Percentiles rank a stretch among this genome's conserved stretches.
phyloP scores from a whole-genome alignment of 2,888 invertebrate species.

The Athalia rosae region DNA sequence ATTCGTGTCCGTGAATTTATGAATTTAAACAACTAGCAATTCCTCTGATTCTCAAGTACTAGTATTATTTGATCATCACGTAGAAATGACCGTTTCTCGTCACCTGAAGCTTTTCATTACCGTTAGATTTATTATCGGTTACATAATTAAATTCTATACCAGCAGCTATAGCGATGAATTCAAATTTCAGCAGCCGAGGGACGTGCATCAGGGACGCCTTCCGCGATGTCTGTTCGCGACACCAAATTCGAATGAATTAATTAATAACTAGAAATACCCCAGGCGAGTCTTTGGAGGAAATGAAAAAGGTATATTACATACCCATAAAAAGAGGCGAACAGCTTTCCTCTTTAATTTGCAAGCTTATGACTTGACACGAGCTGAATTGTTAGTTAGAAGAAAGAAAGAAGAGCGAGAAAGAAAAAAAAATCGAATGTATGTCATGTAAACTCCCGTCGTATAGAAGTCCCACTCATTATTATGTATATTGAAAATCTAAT shows the following conservation, averaged over 20 bases:
- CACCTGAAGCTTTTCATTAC: neutral
- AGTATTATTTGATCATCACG: too few relatives aligned
- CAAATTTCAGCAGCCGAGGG: slow-evolving; percentile 53
- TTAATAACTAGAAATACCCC: slow-evolving; percentile 52
- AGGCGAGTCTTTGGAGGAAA: slow-evolving; percentile 12
- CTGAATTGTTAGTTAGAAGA: too few relatives aligned
- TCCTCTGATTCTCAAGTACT: too few relatives aligned
- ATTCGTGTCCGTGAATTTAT: too few relatives aligned
- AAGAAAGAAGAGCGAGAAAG: too few relatives aligned
- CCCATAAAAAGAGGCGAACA: too few relatives aligned
- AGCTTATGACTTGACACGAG: too few relatives aligned
- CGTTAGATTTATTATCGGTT: slow-evolving; percentile 49
- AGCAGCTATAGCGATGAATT: slow-evolving; percentile 56
- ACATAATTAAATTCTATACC: slow-evolving; percentile 54
- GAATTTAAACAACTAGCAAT: too few relatives aligned
- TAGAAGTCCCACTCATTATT: too few relatives aligned
- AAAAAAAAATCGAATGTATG: neutral
- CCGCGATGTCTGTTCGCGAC: slow-evolving; percentile 33
- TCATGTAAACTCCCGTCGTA: neutral
- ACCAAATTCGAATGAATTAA: slow-evolving; percentile 61
- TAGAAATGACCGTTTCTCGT: neutral
- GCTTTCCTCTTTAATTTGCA: too few relatives aligned
- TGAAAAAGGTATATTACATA: slow-evolving; percentile 5
- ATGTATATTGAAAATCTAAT: neutral
- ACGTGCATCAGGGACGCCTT: slow-evolving; percentile 36